phyloP scores from a whole-genome alignment of 1,140 invertebrate genomes.

The Varroa destructor region DNA sequence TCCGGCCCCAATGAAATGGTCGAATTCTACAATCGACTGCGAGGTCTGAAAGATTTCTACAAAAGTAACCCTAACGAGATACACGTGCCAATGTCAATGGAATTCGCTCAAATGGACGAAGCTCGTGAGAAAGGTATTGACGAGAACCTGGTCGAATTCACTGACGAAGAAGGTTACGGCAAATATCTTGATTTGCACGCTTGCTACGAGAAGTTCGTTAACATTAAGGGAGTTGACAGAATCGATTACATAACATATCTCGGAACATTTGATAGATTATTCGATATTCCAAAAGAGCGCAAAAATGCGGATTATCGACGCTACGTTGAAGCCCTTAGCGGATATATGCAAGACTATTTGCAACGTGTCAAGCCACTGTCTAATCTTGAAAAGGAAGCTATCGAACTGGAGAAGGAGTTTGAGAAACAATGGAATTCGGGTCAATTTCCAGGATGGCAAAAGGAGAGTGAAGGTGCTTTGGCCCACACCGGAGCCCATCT shows the following conservation, averaged over 20 bases:
- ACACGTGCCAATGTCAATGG: conserved; percentile 84
- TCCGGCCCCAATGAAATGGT: conserved; percentile 95
- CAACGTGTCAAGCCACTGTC: conserved; percentile 75
- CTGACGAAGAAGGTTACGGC: conserved; percentile 99
- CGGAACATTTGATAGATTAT: conserved; percentile 83
- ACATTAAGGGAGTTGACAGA: conserved; percentile 82
- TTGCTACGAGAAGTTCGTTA: conserved; percentile 88
- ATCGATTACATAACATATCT: conserved; percentile 51
- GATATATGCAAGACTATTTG: conserved; percentile 76
- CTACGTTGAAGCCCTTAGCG: conserved; percentile 68
- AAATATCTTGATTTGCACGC: conserved; percentile 97
- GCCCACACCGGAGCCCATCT: conserved; percentile 85
- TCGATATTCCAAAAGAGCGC: conserved; percentile 83
- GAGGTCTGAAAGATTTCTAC: conserved; percentile 91
- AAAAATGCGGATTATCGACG: conserved; percentile 84
- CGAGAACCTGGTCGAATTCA: conserved; percentile 72
- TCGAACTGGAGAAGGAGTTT: conserved; percentile 65
- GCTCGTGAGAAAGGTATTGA: conserved; percentile 60
- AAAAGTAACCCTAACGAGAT: conserved; percentile 85
- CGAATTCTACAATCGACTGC: conserved; percentile 86
- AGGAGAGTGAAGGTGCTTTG: conserved; percentile 83
- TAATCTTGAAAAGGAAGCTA: conserved; percentile 63
- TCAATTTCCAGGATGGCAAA: conserved; percentile 86
- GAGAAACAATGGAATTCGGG: conserved; percentile 72
- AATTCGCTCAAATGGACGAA: conserved; percentile 88